Evolutionary conservation across 2,888 invertebrate species (phyloP), one percentile per base, ranked within the genome.

Genomic region (Petrolisthes manimaculis): DNA sequence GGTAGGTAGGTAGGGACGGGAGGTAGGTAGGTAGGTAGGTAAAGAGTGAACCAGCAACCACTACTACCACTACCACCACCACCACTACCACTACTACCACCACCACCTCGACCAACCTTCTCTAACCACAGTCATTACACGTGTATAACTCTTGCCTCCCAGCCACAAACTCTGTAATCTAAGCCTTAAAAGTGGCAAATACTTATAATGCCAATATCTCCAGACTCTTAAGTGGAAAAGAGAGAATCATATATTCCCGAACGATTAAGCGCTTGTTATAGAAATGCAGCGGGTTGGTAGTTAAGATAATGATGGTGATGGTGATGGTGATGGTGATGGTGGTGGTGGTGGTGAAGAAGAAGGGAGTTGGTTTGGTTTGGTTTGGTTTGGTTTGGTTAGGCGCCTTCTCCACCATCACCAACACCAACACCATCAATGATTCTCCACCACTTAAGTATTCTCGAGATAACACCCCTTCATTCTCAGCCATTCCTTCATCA

Each of bases 171-270:
- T 18, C 67, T 79, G 78, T 75, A 79, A 84, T 84, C 78, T 77
- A 56, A 24, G 54, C 53, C 74, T 61, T 77, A 84, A 84, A 77
- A 37, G 84, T 84, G 84, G 77, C 77, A 51, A 77, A 77, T 61
- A 61, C 84, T 77, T 84, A n/a, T 84, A 77, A 77, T 84, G 61
- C 78, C 69, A 54, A 69, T 53, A 83, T 83, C 69, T 83, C 69
- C 69, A 51, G 69, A 69, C 82, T 83, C 82, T 67, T 83, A 83
- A 83, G 82, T 83, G 82, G 82, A 83, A 83, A 83, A 83, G 67
- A 69, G 69, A 21, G 67, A 69, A 83, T 83, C 82, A 51, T 69
- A 69, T 83, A 53, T 67, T 67, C 12, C 53, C n/a, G 69, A 69
- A 69, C 69, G 82, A 83, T 83, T 83, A 83, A 9, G 82, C 67